Conservation (phyloP, 2,888 invertebrate genomes). For the Alviniconcha strummeri region DNA sequence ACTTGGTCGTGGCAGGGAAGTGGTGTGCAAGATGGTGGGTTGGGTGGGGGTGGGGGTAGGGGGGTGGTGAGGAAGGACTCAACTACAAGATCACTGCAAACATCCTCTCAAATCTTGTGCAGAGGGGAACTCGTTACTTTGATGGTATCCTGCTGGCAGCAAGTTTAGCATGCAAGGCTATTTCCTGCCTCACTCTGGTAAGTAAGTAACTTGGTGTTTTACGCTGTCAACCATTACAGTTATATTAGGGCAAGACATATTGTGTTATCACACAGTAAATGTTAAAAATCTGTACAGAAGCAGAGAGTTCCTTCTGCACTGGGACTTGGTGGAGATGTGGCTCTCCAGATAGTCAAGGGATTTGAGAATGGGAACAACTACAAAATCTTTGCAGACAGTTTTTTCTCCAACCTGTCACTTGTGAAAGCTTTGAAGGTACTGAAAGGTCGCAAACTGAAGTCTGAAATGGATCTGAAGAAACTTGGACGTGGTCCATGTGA, state of each 20-base stretch:
- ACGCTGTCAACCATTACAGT: no score
- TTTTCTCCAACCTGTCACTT: slow-evolving; percentile 30
- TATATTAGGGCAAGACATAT: no score
- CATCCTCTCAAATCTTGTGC: no score
- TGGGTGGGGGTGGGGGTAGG: no score
- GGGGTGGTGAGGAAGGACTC: no score
- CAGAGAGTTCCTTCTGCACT: not conserved
- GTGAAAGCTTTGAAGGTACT: slow-evolving; percentile 22
- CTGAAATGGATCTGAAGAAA: slow-evolving; percentile 43
- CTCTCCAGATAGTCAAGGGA: slow-evolving; percentile 10
- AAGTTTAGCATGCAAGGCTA: no score
- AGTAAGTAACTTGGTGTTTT: no score
- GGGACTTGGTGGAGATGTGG: slow-evolving; percentile 24
- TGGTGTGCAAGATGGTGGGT: not conserved
- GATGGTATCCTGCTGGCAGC: no score
- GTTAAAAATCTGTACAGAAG: not conserved
- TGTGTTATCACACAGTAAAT: no score
- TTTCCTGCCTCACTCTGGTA: no score
- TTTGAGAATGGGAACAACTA: slow-evolving; percentile 30
- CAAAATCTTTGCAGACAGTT: slow-evolving; percentile 39
- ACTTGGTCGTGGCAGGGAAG: slow-evolving; percentile 35
- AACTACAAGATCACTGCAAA: no score
- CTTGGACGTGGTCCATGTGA: slow-evolving; percentile 42
- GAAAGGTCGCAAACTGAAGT: slow-evolving; percentile 37
- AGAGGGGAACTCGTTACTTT: no score